phyloP scores from a whole-genome alignment of 2,888 invertebrate species.

The Empis stercorea region DNA sequence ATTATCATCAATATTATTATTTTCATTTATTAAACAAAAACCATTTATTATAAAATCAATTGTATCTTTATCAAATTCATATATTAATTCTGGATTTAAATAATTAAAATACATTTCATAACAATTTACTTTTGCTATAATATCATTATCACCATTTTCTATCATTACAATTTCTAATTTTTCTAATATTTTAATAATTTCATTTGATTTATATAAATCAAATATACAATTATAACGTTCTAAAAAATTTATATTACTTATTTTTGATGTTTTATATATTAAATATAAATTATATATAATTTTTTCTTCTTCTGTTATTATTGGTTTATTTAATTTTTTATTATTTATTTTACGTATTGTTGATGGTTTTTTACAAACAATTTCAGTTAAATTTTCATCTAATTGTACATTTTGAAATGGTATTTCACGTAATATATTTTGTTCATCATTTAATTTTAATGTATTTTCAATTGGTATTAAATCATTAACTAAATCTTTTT shows the following conservation, averaged over 20 bases:
- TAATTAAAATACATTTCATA: slow-evolving; percentile 36
- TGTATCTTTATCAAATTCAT: slow-evolving; percentile 34
- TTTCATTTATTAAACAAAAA: slow-evolving; percentile 25
- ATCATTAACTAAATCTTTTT: slow-evolving; percentile 29
- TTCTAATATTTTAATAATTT: slow-evolving; percentile 27
- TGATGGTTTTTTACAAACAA: slow-evolving; percentile 3
- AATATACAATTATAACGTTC: slow-evolving; percentile 28
- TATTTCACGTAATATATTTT: slow-evolving; percentile 10
- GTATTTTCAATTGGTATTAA: slow-evolving; percentile 24
- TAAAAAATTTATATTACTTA: slow-evolving; percentile 27
- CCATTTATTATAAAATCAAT: slow-evolving; percentile 33
- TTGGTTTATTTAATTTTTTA: not conserved
- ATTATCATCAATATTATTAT: not conserved
- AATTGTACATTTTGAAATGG: slow-evolving; percentile 3
- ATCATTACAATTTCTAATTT: slow-evolving; percentile 29
- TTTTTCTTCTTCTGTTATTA: slow-evolving; percentile 32
- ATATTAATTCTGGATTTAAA: slow-evolving; percentile 33
- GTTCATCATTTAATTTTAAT: slow-evolving; percentile 30
- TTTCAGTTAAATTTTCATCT: slow-evolving; percentile 3
- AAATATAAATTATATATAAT: slow-evolving; percentile 34
- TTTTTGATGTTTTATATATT: slow-evolving; percentile 32
- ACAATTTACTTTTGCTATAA: slow-evolving; percentile 30
- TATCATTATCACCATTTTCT: slow-evolving; percentile 28
- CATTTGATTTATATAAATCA: slow-evolving; percentile 31
- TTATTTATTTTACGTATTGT: not conserved